Percentiles rank a stretch among this genome's conserved stretches.
phyloP scores from a whole-genome alignment of 2,113 vertebrate genomes.

The Chamaetylas fuelleborni region DNA sequence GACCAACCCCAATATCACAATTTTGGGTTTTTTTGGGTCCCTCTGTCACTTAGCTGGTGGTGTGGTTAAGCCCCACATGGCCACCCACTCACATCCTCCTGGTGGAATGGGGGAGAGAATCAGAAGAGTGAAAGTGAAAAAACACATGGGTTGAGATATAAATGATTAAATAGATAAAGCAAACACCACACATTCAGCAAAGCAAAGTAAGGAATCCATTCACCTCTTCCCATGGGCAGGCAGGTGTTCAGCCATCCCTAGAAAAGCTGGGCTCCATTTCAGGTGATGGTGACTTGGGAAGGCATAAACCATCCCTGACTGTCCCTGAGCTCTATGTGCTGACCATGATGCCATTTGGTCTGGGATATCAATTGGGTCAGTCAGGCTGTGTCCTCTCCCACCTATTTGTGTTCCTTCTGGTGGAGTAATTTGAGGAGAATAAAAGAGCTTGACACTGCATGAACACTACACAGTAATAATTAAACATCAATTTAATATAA shows the following conservation, averaged over 20 bases:
- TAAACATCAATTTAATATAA: neutral
- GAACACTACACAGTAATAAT: neutral
- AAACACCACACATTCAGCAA: neutral
- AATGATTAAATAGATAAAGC: neutral
- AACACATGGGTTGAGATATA: neutral
- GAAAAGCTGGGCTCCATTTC: neutral
- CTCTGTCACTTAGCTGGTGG: neutral
- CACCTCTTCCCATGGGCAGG: neutral
- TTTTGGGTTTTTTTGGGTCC: neutral
- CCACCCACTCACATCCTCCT: neutral
- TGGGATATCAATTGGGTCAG: neutral
- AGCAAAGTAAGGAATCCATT: neutral
- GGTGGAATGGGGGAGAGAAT: neutral
- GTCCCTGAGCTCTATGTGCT: neutral
- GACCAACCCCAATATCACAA: neutral
- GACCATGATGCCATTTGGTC: too few relatives aligned
- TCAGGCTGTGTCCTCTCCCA: neutral
- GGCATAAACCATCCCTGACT: neutral
- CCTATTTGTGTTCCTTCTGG: neutral
- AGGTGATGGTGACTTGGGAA: neutral
- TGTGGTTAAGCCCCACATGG: neutral
- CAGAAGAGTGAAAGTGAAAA: neutral
- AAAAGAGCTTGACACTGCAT: neutral
- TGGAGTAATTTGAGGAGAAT: neutral
- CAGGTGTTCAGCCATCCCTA: neutral